phyloP scores from a whole-genome alignment of 2,113 vertebrate species.

The Cottus gobio region DNA sequence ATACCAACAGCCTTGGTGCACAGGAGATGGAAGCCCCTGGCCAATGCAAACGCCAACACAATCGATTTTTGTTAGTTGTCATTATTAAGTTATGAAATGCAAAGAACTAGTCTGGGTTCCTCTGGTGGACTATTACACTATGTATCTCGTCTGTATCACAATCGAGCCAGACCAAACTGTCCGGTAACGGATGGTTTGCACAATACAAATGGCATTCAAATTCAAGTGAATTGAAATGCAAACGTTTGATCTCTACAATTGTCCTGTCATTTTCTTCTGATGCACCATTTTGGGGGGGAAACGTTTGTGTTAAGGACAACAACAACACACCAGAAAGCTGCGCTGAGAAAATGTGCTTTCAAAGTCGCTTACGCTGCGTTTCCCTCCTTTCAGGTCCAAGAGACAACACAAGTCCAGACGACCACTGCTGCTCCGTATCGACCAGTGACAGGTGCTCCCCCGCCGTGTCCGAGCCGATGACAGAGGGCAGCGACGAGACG shows the following conservation, averaged over 20 bases:
- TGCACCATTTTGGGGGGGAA: too few species aligned
- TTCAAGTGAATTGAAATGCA: not conserved
- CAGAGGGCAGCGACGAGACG: constrained; percentile 75
- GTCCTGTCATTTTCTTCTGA: not conserved
- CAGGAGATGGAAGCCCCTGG: not conserved
- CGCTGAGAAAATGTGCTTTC: not conserved
- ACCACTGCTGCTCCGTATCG: constrained; percentile 71
- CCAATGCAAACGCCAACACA: not conserved
- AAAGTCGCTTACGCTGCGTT: not conserved
- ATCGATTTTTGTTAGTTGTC: not conserved
- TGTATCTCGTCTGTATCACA: not conserved
- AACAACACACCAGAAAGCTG: not conserved
- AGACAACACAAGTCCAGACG: constrained; percentile 56
- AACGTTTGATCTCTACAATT: not conserved
- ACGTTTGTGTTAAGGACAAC: not conserved
- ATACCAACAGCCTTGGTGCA: not conserved
- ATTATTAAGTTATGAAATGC: not conserved
- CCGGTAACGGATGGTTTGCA: not conserved
- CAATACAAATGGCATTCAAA: not conserved
- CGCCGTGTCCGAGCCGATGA: constrained; percentile 81
- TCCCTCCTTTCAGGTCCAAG: constrained; percentile 65
- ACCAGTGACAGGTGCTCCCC: constrained; percentile 89
- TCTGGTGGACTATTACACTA: not conserved
- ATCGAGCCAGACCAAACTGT: not conserved
- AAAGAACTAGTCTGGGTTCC: not conserved